A percentile compares a stretch with the other conserved stretches of the same genome.
Conservation (phyloP, 1,140 invertebrate species). For the Ostrea denselamellosa region DNA sequence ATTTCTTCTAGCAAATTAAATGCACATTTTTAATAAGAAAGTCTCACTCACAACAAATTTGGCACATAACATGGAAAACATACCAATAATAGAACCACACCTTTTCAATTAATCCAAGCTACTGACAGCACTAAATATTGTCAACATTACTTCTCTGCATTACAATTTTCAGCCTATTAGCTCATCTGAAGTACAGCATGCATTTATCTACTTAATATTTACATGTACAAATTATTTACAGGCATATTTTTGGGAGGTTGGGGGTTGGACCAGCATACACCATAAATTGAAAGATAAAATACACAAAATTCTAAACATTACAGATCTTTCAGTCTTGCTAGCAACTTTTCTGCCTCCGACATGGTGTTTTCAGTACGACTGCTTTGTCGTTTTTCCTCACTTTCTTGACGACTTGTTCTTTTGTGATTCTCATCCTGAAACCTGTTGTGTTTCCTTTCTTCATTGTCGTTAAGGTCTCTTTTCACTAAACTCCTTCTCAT, state of each 20-base stretch:
- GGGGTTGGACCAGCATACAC: neutral
- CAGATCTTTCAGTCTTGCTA: slow-evolving; percentile 65
- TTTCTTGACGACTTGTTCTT: slow-evolving; percentile 1
- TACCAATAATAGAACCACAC: neutral
- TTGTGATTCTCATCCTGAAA: neutral
- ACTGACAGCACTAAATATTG: neutral
- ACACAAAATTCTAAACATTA: slow-evolving; percentile 32
- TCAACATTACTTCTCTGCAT: neutral
- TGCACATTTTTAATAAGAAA: no score
- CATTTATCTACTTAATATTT: neutral
- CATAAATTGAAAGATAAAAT: neutral
- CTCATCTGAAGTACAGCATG: neutral
- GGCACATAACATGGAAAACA: slow-evolving; percentile 4
- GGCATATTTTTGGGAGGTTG: neutral
- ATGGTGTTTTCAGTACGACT: slow-evolving; percentile 48
- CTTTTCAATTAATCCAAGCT: neutral
- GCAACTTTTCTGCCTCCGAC: slow-evolving; percentile 66
- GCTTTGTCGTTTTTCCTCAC: neutral
- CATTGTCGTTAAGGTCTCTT: slow-evolving; percentile 23
- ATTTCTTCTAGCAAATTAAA: no score
- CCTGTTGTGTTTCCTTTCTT: neutral
- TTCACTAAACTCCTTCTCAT: neutral
- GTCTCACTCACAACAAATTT: neutral
- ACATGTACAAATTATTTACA: neutral
- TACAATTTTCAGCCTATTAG: neutral